A percentile compares a stretch with the other conserved stretches of the same genome.
Evolutionary conservation across 2,113 vertebrate species (phyloP).

Genomic region (Hyperopisus bebe): DNA sequence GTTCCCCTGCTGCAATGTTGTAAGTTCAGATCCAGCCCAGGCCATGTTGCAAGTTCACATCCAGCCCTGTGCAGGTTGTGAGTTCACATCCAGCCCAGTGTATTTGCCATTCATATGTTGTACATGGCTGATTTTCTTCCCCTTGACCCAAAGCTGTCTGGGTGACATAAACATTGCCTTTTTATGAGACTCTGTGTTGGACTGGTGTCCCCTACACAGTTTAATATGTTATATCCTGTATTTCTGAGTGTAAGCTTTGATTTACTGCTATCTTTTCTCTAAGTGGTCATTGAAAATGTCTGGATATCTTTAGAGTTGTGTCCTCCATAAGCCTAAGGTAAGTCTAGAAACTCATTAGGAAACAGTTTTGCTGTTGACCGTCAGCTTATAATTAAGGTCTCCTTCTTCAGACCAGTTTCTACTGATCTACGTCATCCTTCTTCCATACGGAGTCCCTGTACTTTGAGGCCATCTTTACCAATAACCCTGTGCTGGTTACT

Average conservation of each 20-base stretch:
- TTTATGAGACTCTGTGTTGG: background rate
- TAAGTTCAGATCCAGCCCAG: background rate
- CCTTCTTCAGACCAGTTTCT: background rate
- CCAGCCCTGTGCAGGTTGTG: no score
- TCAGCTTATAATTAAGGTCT: background rate
- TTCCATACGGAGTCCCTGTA: background rate
- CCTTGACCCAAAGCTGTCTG: background rate
- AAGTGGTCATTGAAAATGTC: background rate
- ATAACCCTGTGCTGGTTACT: background rate
- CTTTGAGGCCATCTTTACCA: background rate
- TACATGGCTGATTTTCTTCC: background rate
- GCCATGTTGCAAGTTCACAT: no score
- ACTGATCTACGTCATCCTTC: background rate
- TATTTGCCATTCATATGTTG: background rate
- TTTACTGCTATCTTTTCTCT: background rate
- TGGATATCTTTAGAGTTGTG: background rate
- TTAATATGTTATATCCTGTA: background rate
- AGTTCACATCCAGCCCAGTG: background rate
- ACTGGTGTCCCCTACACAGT: background rate
- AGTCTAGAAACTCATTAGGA: background rate
- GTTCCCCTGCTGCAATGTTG: background rate
- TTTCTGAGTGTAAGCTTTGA: background rate
- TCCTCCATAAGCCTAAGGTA: background rate
- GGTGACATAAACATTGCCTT: background rate
- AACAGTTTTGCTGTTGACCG: background rate